A percentile compares a stretch with the other conserved stretches of the same genome.
Conservation (phyloP, 2,888 invertebrate genomes). For the Phyllotreta cruciferae region DNA sequence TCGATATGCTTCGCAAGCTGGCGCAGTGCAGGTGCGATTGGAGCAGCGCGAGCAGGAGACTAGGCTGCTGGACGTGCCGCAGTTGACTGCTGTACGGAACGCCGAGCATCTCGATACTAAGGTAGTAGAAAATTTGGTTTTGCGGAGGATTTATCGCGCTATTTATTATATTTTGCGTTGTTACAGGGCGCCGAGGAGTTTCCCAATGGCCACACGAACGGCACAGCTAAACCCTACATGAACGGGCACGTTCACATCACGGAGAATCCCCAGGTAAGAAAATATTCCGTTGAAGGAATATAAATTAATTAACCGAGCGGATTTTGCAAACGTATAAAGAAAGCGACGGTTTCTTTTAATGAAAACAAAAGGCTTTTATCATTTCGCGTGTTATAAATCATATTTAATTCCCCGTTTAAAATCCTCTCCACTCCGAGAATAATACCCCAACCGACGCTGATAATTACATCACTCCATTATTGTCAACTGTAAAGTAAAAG, state of each 20-base stretch:
- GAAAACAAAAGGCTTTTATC: neutral
- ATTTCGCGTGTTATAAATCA: conserved; percentile 12
- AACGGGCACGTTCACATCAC: conserved; percentile 68
- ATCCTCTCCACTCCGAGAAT: conserved; percentile 2
- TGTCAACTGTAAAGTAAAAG: neutral
- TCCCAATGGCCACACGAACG: conserved; percentile 63
- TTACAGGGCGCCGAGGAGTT: conserved; percentile 59
- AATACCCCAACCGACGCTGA: conserved; percentile 2
- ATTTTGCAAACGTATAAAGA: too few species aligned
- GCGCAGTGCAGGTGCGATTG: conserved; percentile 48
- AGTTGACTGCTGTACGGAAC: conserved; percentile 41
- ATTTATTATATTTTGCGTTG: neutral
- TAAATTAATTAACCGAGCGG: too few species aligned
- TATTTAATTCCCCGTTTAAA: conserved; percentile 8
- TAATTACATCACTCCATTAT: conserved; percentile 2
- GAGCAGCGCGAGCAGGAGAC: conserved; percentile 42
- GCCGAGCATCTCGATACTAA: conserved; percentile 65
- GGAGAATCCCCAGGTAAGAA: conserved; percentile 72
- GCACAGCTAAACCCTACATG: conserved; percentile 61
- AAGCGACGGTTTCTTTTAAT: neutral
- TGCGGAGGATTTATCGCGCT: too few species aligned
- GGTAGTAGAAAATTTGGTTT: conserved; percentile 53
- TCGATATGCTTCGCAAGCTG: conserved; percentile 47
- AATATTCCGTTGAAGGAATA: neutral
- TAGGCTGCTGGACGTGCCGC: too few species aligned